Conservation (phyloP, 2,888 invertebrate genomes). For the Cheilosia grossa region DNA sequence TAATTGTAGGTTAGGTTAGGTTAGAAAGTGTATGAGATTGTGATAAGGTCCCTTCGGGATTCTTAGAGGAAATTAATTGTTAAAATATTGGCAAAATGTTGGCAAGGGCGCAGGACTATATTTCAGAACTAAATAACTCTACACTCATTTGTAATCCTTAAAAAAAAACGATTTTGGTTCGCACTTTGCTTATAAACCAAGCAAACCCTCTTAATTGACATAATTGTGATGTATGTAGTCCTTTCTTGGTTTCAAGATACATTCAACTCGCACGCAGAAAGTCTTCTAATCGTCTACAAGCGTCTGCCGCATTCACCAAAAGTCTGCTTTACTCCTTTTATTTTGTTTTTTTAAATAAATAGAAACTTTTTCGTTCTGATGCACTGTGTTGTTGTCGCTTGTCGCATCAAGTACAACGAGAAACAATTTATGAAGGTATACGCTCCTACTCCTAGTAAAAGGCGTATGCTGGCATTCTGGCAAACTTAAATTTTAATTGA, state of each 20-base stretch:
- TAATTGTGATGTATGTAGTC: too few relatives aligned
- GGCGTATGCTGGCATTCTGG: conserved; percentile 43
- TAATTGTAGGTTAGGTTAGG: too few relatives aligned
- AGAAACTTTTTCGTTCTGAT: conserved; percentile 46
- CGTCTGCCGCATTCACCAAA: conserved; percentile 42
- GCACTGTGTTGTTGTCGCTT: conserved; percentile 18
- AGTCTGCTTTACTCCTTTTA: conserved; percentile 10
- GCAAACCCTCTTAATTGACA: too few relatives aligned
- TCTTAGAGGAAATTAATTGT: too few relatives aligned
- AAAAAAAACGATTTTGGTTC: too few relatives aligned
- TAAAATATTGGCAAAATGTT: too few relatives aligned
- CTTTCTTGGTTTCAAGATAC: not conserved
- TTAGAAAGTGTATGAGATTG: too few relatives aligned
- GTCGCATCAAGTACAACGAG: conserved; percentile 12
- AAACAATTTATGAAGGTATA: conserved; percentile 39
- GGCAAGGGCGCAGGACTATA: too few relatives aligned
- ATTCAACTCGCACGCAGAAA: conserved; percentile 5
- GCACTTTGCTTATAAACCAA: too few relatives aligned
- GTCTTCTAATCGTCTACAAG: conserved; percentile 15
- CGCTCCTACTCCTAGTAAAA: conserved; percentile 11
- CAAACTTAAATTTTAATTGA: conserved; percentile 64
- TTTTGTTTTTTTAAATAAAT: not conserved
- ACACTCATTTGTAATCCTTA: too few relatives aligned
- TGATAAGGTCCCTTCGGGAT: too few relatives aligned
- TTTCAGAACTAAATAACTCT: too few relatives aligned